phyloP scores from a whole-genome alignment of 1,140 invertebrate species.

The Parasteatoda tepidariorum region DNA sequence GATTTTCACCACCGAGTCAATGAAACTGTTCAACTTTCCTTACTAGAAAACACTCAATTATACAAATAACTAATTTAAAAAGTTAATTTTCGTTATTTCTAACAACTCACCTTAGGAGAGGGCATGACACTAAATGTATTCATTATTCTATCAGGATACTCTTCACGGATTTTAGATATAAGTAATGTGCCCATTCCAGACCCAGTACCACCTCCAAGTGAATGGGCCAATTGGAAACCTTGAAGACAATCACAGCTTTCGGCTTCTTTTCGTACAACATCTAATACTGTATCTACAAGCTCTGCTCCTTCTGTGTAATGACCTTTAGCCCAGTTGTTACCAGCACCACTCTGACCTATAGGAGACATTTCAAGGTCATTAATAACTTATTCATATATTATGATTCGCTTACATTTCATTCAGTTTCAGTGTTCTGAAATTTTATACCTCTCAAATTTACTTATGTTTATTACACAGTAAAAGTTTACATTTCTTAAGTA shows the following conservation, averaged over 20 bases:
- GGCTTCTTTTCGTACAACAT: conserved; percentile 87
- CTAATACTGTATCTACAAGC: conserved; percentile 82
- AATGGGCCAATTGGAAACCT: conserved; percentile 83
- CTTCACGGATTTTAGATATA: conserved; percentile 71
- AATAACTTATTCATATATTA: not conserved
- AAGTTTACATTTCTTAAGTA: no score
- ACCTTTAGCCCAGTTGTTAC: conserved; percentile 82
- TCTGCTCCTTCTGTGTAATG: conserved; percentile 72
- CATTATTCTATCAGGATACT: conserved; percentile 71
- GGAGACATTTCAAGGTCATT: not conserved
- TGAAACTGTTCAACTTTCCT: no score
- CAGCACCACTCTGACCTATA: conserved; percentile 72
- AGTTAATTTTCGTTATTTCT: no score
- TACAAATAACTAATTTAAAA: no score
- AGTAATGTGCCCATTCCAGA: conserved; percentile 89
- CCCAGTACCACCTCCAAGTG: conserved; percentile 84
- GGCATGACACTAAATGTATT: conserved; percentile 71
- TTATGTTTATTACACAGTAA: no score
- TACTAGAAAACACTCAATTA: no score
- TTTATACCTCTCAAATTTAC: no score
- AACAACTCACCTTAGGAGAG: conserved; percentile 70
- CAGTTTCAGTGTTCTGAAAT: no score
- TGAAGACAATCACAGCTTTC: conserved; percentile 87
- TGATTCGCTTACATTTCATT: no score
- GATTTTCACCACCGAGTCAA: no score